These are phyloP conservation scores for Dendrolimus houi DNA, from an alignment of 2,888 invertebrate species.

Conservation along the genomic window DNA sequence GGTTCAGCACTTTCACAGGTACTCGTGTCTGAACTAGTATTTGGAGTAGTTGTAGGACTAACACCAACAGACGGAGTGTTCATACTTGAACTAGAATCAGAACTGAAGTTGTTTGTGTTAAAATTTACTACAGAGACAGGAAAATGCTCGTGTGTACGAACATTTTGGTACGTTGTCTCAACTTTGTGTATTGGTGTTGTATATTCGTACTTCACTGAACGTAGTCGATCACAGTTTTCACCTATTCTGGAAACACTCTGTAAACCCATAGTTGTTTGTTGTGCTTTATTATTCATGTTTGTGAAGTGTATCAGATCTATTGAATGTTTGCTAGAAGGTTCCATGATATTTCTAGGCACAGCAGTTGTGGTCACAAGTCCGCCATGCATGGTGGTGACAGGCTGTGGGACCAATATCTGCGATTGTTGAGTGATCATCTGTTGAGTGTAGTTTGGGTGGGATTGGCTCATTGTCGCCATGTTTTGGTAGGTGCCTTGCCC, in stretches of 20 bases:
- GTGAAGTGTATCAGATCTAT: slow-evolving; percentile 56
- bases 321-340: slow-evolving; percentile 46
- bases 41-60: slow-evolving; percentile 82
- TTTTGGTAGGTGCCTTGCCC: slow-evolving; percentile 49
- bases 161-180: slow-evolving; percentile 56
- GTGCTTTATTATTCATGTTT: slow-evolving; percentile 37
- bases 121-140: slow-evolving; percentile 42
- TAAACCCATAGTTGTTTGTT: slow-evolving; percentile 34
- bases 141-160: slow-evolving; percentile 42
- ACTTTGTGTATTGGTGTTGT: slow-evolving; percentile 41
- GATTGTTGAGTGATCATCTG: slow-evolving; percentile 4
- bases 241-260: slow-evolving; percentile 46
- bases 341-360: slow-evolving; percentile 44
- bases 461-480: slow-evolving; percentile 57
- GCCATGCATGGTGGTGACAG: slow-evolving; percentile 20
- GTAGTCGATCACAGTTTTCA: slow-evolving; percentile 44
- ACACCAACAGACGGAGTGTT: slow-evolving; percentile 75
- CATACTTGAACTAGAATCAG: slow-evolving; percentile 82
- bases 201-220: slow-evolving; percentile 46
- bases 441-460: slow-evolving; percentile 44
- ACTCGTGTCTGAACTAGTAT: slow-evolving; percentile 82
- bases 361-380: slow-evolving; percentile 30
- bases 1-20: slow-evolving; percentile 84
- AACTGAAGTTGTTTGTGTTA: slow-evolving; percentile 65
- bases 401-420: slow-evolving; percentile 19